Base-by-base conservation (phyloP, 2,888 invertebrate genomes). In the Unio delphinus region DNA sequence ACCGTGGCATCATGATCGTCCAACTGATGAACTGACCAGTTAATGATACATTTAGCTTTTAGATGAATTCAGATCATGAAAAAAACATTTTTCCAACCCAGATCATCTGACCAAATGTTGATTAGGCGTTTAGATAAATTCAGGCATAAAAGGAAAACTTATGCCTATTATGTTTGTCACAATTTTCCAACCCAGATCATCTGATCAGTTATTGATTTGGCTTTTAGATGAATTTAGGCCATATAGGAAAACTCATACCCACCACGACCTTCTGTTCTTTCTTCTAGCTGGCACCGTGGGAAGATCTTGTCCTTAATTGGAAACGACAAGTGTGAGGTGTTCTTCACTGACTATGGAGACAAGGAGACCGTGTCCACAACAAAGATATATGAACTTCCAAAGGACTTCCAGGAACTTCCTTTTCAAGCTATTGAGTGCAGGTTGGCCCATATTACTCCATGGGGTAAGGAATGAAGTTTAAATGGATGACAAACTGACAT, bases 371-470 rank as follows among this genome's bases (percentile, higher is more conserved):
- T 93, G 0, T 74, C 88, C 0, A 77, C 85, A 5, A 83, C 89
- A 5, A 88, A 92, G 75, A 77, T 93, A 28, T 86, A 89, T 54
- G 89, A 91, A 62, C 91, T 94, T 34, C 90, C 92, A 1, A 61
- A 70, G 54, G 72, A 73, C 8, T 89, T 92, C 45, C 90, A 93
- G 45, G 78, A 81, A 11, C 83, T 94, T 72, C 94, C 94, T 0
- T 93, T 93, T 77, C 92, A 93, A 91, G 92, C 93, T 3, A 93
- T 94, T 57, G 93, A 93, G 87, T 94, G 94, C 86, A 86, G 91
- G 61, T 85, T 94, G 63, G 83, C 91, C n/a, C 92, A 93, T 30
- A 82, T 93, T 0, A 80, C 86, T 73, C 92, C 93, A 0, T 90
- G 1, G 87, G 91, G 3, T 80, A 75, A 70, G 45, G 8, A 45